Base-by-base conservation (phyloP, 2,797 vertebrate species). In the Anableps anableps region DNA sequence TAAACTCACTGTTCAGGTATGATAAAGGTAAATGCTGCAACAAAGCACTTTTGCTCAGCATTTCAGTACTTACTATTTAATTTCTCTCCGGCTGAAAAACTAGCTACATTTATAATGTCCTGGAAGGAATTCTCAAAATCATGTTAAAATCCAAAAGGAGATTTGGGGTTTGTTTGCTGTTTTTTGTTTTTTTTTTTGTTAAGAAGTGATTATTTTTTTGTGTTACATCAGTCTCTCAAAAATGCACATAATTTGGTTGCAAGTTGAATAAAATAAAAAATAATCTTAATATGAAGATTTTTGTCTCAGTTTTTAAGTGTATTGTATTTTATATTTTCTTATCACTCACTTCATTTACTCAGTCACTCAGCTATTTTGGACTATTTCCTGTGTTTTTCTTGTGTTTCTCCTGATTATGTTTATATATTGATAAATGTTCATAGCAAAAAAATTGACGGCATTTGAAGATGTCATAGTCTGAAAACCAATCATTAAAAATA, bases 1-100 rank as follows among this genome's bases (percentile, higher is more conserved):
- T 55, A 36, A 64, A 64, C 16, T 64, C 60, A 64, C 58, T 60
- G n/a, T 60, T 60, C 29, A 60, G 58, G 58, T 60, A 60, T 19
- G 60, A 64, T 36, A 64, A 64, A 10, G 31, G 60, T 60, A 31
- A 60, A 60, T 31, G 31, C 2, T 64, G 60, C 31, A 19, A 19
- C 31, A 31, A 31, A 60, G n/a, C 58, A 60, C 14, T 60, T 31
- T 60, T 60, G 58, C 58, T 60, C 1, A 60, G 29, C 58, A 60
- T 4, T 31, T 60, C 16, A 60, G 58, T 0, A 60, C 58, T 60
- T 60, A 31, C n/a, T 60, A 13, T 31, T 60, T 60, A 60, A 60
- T 60, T 60, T 60, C 31, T 60, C 2, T 60, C n/a, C 14, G 16
- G 29, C 29, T 31, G 6, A 31, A 16, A 31, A 10, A n/a, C n/a